A percentile compares a stretch with the other conserved stretches of the same genome.
These are phyloP conservation scores for Ennomos fuscantarius DNA, from an alignment of 2,888 invertebrate species.

Conservation along the genomic window DNA sequence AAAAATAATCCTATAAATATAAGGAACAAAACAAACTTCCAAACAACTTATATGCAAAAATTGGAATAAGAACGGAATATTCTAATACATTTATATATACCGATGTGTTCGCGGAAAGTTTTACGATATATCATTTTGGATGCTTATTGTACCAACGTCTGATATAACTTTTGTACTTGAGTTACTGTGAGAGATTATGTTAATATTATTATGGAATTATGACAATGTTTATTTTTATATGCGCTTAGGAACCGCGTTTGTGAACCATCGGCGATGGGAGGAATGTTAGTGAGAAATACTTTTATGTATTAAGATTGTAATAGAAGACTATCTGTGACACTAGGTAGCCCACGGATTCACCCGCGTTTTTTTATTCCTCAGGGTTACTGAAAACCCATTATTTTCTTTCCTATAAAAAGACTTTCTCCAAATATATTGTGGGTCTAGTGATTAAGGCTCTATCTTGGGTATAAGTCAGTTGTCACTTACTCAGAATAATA, in stretches of 20 bases:
- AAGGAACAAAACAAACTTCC: slow-evolving; percentile 34
- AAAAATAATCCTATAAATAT: slow-evolving; percentile 40
- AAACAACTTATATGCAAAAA: slow-evolving; percentile 39
- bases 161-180: slow-evolving; percentile 42
- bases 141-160: slow-evolving; percentile 42
- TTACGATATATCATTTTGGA: slow-evolving; percentile 53
- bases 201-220: slow-evolving; percentile 44
- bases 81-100: slow-evolving; percentile 29
- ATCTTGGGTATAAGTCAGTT: too few relatives aligned
- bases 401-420: too few relatives aligned
- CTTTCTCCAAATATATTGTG: too few relatives aligned
- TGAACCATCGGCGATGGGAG: background rate
- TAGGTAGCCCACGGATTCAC: too few relatives aligned
- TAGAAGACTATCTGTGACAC: background rate
- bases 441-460: too few relatives aligned
- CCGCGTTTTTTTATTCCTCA: too few relatives aligned
- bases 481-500: too few relatives aligned
- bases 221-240: slow-evolving; percentile 39
- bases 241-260: slow-evolving; percentile 8
- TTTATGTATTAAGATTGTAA: background rate
- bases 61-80: slow-evolving; percentile 18
- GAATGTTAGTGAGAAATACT: background rate
- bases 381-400: background rate
- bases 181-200: slow-evolving; percentile 42
- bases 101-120: slow-evolving; percentile 61